A percentile compares a stretch with the other conserved stretches of the same genome.
Conservation (phyloP, 2,888 invertebrate species). For the Phaonia tiefii region DNA sequence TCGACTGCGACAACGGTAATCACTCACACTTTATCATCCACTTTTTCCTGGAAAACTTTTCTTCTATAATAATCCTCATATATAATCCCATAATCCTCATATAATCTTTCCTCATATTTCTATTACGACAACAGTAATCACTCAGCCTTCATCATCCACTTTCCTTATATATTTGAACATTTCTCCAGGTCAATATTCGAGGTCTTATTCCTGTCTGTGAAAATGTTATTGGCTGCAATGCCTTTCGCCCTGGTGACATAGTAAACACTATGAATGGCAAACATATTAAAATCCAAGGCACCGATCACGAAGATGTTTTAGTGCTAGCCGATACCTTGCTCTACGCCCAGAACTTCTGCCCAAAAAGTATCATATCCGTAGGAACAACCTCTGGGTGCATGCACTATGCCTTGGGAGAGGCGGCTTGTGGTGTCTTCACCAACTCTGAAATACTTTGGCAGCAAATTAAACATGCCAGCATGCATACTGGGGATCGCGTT, state of each 20-base stretch:
- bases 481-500: conserved; percentile 88
- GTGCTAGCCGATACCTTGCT: conserved; percentile 89
- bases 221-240: conserved; percentile 88
- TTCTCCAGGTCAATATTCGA: conserved; percentile 84
- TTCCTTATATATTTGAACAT: no score
- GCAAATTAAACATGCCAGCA: conserved; percentile 85
- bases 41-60: no score
- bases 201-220: conserved; percentile 90
- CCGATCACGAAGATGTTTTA: conserved; percentile 89
- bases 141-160: no score
- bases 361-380: conserved; percentile 87
- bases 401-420: conserved; percentile 83
- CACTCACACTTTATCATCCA: no score
- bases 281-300: conserved; percentile 87
- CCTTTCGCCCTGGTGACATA: conserved; percentile 89
- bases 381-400: conserved; percentile 89
- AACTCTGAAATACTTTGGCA: conserved; percentile 87
- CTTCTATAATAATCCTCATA: no score
- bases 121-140: no score
- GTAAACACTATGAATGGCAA: conserved; percentile 88
- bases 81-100: no score
- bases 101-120: no score
- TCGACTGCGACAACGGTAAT: no score
- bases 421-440: conserved; percentile 87
- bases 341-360: conserved; percentile 88